These are phyloP conservation scores for Rotaria magnacalcarata DNA, from an alignment of 2,888 invertebrate genomes.

Conservation along the genomic window DNA sequence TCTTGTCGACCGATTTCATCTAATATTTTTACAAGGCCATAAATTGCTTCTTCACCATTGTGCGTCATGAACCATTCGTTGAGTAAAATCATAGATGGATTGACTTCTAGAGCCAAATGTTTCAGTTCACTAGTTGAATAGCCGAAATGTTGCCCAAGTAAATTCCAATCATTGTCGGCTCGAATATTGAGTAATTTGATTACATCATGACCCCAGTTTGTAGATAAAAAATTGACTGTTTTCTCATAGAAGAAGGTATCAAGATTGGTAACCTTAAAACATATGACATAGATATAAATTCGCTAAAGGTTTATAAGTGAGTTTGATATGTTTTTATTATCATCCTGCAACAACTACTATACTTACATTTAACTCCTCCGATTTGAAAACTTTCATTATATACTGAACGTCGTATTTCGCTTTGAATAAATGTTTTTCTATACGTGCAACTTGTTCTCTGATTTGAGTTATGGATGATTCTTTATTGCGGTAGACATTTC, in stretches of 20 bases:
- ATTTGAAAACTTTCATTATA: neutral
- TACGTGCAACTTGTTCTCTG: neutral
- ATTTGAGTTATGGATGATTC: neutral
- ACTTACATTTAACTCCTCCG: neutral
- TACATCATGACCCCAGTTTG: conserved; percentile 54
- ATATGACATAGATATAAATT: neutral
- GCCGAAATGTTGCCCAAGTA: conserved; percentile 54
- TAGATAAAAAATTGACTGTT: conserved; percentile 55
- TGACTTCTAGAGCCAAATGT: conserved; percentile 54
- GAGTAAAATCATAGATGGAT: conserved; percentile 56
- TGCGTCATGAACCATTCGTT: conserved; percentile 57
- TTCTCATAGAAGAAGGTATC: conserved; percentile 42
- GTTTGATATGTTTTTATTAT: no score
- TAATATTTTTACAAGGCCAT: conserved; percentile 52
- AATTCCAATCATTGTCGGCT: conserved; percentile 54
- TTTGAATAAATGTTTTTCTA: neutral
- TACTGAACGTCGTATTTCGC: neutral
- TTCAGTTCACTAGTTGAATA: conserved; percentile 48
- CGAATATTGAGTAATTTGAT: conserved; percentile 53
- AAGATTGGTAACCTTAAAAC: neutral
- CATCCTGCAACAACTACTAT: no score
- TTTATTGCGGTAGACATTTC: neutral
- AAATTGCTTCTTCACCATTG: conserved; percentile 53
- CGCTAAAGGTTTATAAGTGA: no score
- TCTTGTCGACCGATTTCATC: conserved; percentile 55